Conservation (phyloP, 2,888 invertebrate species). For the Nomada flava region DNA sequence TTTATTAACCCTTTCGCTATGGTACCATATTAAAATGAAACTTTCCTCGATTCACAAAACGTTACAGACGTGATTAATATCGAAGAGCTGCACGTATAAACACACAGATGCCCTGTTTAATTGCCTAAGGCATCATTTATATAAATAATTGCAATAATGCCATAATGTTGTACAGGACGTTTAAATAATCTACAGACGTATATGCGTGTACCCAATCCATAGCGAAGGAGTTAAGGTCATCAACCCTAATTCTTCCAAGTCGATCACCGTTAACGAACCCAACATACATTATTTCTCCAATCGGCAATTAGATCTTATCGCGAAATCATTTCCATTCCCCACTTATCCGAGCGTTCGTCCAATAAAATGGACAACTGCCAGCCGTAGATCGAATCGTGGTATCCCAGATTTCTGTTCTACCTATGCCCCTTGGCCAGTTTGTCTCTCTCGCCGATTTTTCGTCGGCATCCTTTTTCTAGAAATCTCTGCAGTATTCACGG, state of each 20-base stretch:
- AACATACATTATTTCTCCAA: background rate
- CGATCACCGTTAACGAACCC: slow-evolving; percentile 1
- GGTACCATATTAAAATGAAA: no score
- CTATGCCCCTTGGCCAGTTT: background rate
- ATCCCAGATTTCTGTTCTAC: slow-evolving; percentile 29
- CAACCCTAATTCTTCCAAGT: background rate
- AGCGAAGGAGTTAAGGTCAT: no score
- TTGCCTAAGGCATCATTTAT: no score
- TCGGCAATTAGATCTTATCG: slow-evolving; percentile 5
- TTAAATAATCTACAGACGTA: no score
- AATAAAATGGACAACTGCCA: slow-evolving; percentile 49
- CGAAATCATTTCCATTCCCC: slow-evolving; percentile 1
- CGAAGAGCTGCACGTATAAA: no score
- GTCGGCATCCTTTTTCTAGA: slow-evolving; percentile 37
- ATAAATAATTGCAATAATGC: no score
- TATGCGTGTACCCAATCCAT: no score
- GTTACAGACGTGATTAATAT: no score
- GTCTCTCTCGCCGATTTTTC: slow-evolving; percentile 4
- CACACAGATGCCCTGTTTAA: no score
- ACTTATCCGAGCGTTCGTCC: slow-evolving; percentile 16
- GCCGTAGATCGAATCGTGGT: slow-evolving; percentile 34
- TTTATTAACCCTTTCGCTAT: no score
- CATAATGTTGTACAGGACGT: no score
- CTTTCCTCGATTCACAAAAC: no score
- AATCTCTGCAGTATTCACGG: slow-evolving; percentile 39